These are phyloP conservation scores for Cebidichthys violaceus DNA, from an alignment of 2,113 vertebrate species.

Conservation along the genomic window DNA sequence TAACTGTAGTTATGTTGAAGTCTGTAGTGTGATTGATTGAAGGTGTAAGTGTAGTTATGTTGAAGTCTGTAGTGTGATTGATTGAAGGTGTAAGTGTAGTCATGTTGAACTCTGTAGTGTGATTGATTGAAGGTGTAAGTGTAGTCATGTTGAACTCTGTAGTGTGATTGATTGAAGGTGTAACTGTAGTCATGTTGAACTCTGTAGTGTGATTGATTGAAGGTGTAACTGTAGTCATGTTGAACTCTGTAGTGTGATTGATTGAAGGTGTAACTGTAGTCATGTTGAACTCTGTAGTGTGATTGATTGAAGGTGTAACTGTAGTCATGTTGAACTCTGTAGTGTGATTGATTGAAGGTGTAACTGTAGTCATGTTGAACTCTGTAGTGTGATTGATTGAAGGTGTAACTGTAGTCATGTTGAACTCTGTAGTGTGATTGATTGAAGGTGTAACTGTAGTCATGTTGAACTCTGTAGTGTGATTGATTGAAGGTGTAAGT, in stretches of 20 bases:
- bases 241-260: neutral
- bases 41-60: neutral
- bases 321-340: accelerated
- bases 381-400: accelerated
- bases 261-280: neutral
- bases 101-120: neutral
- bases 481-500: neutral
- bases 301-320: neutral
- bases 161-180: neutral
- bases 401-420: neutral
- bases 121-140: neutral
- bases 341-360: neutral
- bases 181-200: neutral
- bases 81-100: neutral
- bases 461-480: neutral
- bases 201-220: neutral
- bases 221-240: neutral
- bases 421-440: neutral
- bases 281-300: too few relatives aligned
- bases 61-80: accelerated
- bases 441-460: neutral
- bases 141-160: neutral
- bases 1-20: neutral
- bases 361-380: neutral
- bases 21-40: neutral